These are phyloP conservation scores for Ylistrum balloti DNA, from an alignment of 1,140 invertebrate genomes.

Conservation along the genomic window DNA sequence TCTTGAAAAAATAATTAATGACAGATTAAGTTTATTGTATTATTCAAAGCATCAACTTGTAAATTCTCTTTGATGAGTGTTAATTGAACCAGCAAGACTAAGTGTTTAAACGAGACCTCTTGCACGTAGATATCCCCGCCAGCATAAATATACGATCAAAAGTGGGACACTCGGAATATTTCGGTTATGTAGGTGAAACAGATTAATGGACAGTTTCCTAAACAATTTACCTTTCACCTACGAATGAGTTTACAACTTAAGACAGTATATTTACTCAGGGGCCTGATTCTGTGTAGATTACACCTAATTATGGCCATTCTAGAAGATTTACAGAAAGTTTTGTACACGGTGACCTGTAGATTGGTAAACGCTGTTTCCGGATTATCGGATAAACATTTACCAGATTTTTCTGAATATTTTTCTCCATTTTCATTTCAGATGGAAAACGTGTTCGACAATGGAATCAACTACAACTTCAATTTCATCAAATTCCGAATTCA, in stretches of 20 bases:
- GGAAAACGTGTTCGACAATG: neutral
- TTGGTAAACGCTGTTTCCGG: neutral
- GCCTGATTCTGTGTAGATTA: neutral
- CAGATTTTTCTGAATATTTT: neutral
- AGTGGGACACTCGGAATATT: neutral
- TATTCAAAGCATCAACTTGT: neutral
- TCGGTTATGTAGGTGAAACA: neutral
- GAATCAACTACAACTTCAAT: neutral
- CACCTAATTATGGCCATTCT: neutral
- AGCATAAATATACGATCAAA: neutral
- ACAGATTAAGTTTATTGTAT: neutral
- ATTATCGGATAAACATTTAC: too few relatives aligned
- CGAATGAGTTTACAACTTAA: conserved; percentile 7
- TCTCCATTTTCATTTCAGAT: neutral
- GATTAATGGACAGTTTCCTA: neutral
- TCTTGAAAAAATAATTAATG: conserved; percentile 40
- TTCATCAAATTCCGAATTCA: neutral
- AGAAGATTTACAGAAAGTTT: neutral
- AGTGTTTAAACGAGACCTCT: neutral
- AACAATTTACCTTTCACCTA: neutral
- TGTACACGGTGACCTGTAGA: neutral
- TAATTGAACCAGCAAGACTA: neutral
- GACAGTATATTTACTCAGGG: neutral
- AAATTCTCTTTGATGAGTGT: neutral
- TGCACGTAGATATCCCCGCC: neutral